phyloP scores from a whole-genome alignment of 2,888 invertebrate genomes.

The Fragum sueziense region DNA sequence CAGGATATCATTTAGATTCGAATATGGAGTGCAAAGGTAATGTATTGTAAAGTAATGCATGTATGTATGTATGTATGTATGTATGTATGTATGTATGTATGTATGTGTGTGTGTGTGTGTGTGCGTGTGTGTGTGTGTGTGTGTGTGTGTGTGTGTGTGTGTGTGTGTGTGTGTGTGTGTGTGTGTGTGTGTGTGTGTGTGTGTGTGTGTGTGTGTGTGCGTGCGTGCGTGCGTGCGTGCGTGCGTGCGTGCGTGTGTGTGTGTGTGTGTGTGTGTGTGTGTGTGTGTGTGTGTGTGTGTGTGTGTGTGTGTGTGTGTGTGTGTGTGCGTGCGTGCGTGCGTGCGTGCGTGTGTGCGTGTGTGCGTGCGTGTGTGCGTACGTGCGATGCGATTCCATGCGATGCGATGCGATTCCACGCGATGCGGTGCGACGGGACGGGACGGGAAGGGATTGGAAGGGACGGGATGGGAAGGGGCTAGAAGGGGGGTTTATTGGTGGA shows the following conservation, averaged over 20 bases:
- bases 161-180: conserved; percentile 13
- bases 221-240: background rate
- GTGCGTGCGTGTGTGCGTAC: conserved; percentile 1
- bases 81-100: too few relatives aligned
- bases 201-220: conserved; percentile 9
- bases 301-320: conserved; percentile 9
- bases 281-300: conserved; percentile 9
- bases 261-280: conserved; percentile 2
- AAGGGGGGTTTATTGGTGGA: too few relatives aligned
- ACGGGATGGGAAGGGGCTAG: too few relatives aligned
- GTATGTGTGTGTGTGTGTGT: conserved; percentile 9
- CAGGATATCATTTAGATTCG: too few relatives aligned
- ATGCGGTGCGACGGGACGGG: too few relatives aligned
- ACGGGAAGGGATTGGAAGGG: too few relatives aligned
- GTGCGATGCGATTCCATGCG: too few relatives aligned
- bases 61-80: too few relatives aligned
- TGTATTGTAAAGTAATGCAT: too few relatives aligned
- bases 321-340: background rate
- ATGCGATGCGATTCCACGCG: too few relatives aligned
- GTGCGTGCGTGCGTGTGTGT: background rate
- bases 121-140: conserved; percentile 17
- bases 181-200: conserved; percentile 9
- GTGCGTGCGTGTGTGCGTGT: conserved; percentile 2
- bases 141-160: conserved; percentile 18
- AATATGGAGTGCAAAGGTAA: too few relatives aligned